Evolutionary conservation across 2,888 invertebrate genomes (phyloP), one percentile per base, ranked within the genome.

Genomic region (Plutella xylostella): DNA sequence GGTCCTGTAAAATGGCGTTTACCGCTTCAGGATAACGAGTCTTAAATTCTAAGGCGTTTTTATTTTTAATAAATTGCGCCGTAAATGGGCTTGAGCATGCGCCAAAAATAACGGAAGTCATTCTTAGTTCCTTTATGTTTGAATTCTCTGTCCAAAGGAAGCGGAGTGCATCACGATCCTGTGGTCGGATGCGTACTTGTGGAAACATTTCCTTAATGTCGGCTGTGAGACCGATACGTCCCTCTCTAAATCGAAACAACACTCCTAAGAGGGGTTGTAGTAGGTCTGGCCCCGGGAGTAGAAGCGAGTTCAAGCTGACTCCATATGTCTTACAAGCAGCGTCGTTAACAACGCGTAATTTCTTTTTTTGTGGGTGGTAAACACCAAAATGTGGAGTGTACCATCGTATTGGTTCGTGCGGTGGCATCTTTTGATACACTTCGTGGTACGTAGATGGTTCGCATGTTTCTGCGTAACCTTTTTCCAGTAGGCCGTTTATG

Each of bases 241-340:
- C 39, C 19, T 46, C 42, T n/a, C 49, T 22, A 17, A 49, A 49
- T 1, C 45, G 22, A 1, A 43, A 12, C 7, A 45, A 17, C 4
- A 48, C 55, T 2, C 56, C 57, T 1, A 55, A 17, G 21, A 69
- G 45, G 6, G 62, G 51, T 9, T 52, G 49, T 2, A 64, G 46
- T 2, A 61, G 40, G 28, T 65, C 61, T 1, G 65, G 64, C 2
- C 63, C 64, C 19, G 54, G 55, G 2, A 65, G 14, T 4, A 71
- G 34, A 2, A 51, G 31, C 5, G 53, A 48, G 25, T 63, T 57
- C 1, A 61, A 43, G 34, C 34, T 34, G 15, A 34, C 43, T 1
- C 57, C 56, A n/a, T 48, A 31, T 0, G 43, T 43, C 43, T 53
- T 52, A 0, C 53, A 55, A 9, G 58, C 56, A 2, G 57, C 58